A percentile compares a stretch with the other conserved stretches of the same genome.
Conservation (phyloP, 2,797 vertebrate genomes). For the Remorina albescens region DNA sequence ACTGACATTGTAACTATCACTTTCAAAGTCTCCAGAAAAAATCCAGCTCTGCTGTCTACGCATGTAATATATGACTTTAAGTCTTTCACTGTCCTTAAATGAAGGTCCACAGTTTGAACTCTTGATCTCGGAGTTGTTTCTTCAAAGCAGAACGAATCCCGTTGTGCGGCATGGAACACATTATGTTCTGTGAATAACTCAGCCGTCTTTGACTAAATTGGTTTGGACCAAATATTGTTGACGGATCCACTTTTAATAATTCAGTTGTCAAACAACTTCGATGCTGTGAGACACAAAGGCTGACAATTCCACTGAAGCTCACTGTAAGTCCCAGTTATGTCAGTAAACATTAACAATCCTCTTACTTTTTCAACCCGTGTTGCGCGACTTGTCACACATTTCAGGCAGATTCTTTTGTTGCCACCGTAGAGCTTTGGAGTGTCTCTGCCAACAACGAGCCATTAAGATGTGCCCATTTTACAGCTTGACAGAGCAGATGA, state of each 20-base stretch:
- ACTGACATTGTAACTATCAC: constrained; percentile 8
- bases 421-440: constrained; percentile 32
- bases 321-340: constrained; percentile 74
- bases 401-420: constrained; percentile 67
- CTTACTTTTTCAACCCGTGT: constrained; percentile 55
- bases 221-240: constrained; percentile 32
- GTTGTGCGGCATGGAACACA: not conserved
- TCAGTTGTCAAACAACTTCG: constrained; percentile 57
- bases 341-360: constrained; percentile 71
- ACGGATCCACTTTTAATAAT: constrained; percentile 57
- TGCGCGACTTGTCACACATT: constrained; percentile 65
- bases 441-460: constrained; percentile 44
- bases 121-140: constrained; percentile 20
- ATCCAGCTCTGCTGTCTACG: constrained; percentile 1
- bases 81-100: constrained; percentile 23
- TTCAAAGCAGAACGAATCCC: not conserved
- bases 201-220: constrained; percentile 13
- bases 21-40: constrained; percentile 21
- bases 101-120: constrained; percentile 26
- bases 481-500: constrained; percentile 41
- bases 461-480: constrained; percentile 48
- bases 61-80: not conserved
- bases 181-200: constrained; percentile 1
- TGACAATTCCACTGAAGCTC: constrained; percentile 56
- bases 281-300: constrained; percentile 62